Evolutionary conservation across 2,113 vertebrate genomes (phyloP), one percentile per base, ranked within the genome.

Genomic region (Sitta europaea): DNA sequence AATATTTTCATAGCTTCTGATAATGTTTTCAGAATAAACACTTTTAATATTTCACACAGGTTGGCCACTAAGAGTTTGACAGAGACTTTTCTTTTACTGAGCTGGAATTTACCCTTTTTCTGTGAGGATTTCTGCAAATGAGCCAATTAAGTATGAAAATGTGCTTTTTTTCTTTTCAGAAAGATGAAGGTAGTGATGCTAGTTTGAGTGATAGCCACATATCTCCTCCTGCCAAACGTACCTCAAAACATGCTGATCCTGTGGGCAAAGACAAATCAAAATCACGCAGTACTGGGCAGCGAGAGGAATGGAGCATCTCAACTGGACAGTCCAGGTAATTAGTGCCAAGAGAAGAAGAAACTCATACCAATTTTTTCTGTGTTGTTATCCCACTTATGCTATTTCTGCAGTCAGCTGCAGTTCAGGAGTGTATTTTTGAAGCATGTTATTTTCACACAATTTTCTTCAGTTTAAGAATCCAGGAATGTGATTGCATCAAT

Each of bases 221-320:
- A 97, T 98, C 99, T 93, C 99, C 99, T 55, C 99, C 99, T 11
- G 98, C 98, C 73, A 99, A 99, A 97, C 98, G 99, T 92, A 98
- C 98, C 68, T 98, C 99, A 95, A 98, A 99, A 95, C 98, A 99
- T 97, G 97, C 99, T 31, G 99, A 99, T 96, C 98, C 99, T 96
- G 98, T 99, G 97, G 99, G 99, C 95, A 99, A 99, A 95, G 99
- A 99, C 97, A 99, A 99, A 95, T 99, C 99, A 36, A 99, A 99
- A 90, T 98, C 99, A 53, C 98, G 98, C 97, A 98, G 97, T 95
- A 98, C 98, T 98, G 98, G 98, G 92, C 99, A 99, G 97, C 98
- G 99, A 98, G 99, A 99, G 97, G 98, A 98, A 98, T 99, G 99
- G 99, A 98, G 97, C 82, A 98, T 99, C 95, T 96, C 99, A 97